Base-by-base conservation (phyloP, 2,113 vertebrate species). In the Barbus barbus region DNA sequence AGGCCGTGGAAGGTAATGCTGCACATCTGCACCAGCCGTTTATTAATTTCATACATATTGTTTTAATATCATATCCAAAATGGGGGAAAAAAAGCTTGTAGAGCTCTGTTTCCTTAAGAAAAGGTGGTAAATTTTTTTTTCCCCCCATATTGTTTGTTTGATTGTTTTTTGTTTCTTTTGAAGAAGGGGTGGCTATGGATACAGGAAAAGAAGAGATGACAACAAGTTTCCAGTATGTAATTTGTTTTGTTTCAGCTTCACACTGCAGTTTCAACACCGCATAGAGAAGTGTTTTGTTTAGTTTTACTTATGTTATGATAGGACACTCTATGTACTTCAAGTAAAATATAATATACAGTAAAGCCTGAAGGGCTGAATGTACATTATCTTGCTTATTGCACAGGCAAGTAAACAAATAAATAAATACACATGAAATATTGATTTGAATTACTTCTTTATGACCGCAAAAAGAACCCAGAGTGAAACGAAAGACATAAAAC, bases 141-240 rank as follows among this genome's bases (percentile, higher is more conserved):
- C n/a, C n/a, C n/a, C n/a, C 36, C 1, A 5, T 69, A 18, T 85
- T 88, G 85, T 87, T 87, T 88, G 88, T 84, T 74, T 38, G 26
- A 86, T 88, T 82, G n/a, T 87, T 90, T 87, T 87, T 90, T 87
- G 60, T 87, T 89, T 90, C 31, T 31, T 79, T 91, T 90, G 86
- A 92, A 99, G 96, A 94, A 97, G 96, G 94, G 97, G 96, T 92
- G 92, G 96, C 44, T 99, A 95, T 83, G 94, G 96, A 89, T 98
- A 95, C 94, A 96, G 97, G 90, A 99, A 98, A 95, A 98, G 97
- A 91, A 95, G 97, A 87, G 98, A 99, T 51, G 97, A 99, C 88
- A 65, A 46, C 61, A 99, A 98, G 92, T 99, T 97, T 93, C 95
- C 96, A 93, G 98, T 99, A 89, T 98, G 97, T 96, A 3, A 4